Base-by-base conservation (phyloP, 2,888 invertebrate genomes). In the Stenoptilia bipunctidactyla region DNA sequence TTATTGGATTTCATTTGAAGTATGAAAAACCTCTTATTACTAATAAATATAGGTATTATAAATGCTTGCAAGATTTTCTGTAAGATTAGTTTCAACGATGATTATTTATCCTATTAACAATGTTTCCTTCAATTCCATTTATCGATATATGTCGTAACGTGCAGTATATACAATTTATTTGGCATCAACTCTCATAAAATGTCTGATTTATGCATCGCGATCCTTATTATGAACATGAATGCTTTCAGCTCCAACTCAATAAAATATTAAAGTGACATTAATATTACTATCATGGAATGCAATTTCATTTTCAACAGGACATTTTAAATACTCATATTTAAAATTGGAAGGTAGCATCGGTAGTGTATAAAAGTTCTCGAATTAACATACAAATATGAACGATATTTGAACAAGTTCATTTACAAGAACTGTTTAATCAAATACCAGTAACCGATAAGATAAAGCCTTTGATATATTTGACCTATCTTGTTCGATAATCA, bases 261-360 rank as follows among this genome's bases (percentile, higher is more conserved):
- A 75, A 75, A 70, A 63, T 72, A 67, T 70, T 65, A 58, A 67
- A 67, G 62, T 57, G 66, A 70, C 66, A 65, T 69, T 66, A 65
- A 74, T 61, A 57, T 47, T 53, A 54, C 50, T 50, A 51, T 48
- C 50, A 58, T 50, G 49, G 46, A 51, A 57, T 50, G 50, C 56
- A 56, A 62, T 69, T 66, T 65, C 59, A 51, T 55, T 66, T 58
- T 58, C 52, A 58, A 53, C 53, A 55, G 49, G 56, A 56, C 53
- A 53, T 61, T 36, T 46, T 53, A 61, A 57, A 51, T 53, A 52
- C 37, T 55, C 56, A 48, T 62, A 57, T 52, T 47, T 59, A 46
- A 40, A 40, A 40, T 20, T 20, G 3, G 20, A 5, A 3, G 20
- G 20, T 20, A 20, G 20, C 20, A 20, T 20, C 20, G 20, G 4